A percentile compares a stretch with the other conserved stretches of the same genome.
Evolutionary conservation across 2,113 vertebrate species (phyloP).

Genomic region (Oriolus oriolus): DNA sequence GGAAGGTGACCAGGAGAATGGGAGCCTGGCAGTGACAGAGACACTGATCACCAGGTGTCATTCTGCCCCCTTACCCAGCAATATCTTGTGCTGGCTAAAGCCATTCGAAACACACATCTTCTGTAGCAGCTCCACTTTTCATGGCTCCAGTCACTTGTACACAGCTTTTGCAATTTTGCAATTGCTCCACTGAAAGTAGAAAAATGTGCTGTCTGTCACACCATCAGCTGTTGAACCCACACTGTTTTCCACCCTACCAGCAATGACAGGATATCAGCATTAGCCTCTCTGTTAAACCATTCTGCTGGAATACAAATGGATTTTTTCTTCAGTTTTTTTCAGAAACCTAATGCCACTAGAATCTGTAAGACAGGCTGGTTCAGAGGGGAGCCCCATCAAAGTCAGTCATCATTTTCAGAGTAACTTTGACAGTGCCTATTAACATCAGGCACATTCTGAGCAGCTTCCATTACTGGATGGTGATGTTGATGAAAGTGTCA

Average conservation of each 20-base stretch:
- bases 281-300: background rate
- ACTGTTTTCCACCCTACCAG: background rate
- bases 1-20: background rate
- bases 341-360: background rate
- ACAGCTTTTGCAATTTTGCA: background rate
- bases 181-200: background rate
- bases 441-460: background rate
- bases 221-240: background rate
- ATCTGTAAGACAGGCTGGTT: background rate
- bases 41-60: background rate
- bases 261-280: background rate
- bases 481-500: background rate
- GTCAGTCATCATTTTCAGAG: background rate
- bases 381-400: background rate
- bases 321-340: background rate
- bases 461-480: background rate
- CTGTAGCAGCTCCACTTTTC: background rate
- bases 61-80: background rate
- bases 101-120: background rate
- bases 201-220: slow-evolving; percentile 29
- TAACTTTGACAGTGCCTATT: background rate
- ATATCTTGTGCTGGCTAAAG: background rate
- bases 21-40: background rate
- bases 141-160: background rate
- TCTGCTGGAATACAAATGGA: background rate